phyloP scores from a whole-genome alignment of 2,113 vertebrate genomes.

The Eulacestoma nigropectus region DNA sequence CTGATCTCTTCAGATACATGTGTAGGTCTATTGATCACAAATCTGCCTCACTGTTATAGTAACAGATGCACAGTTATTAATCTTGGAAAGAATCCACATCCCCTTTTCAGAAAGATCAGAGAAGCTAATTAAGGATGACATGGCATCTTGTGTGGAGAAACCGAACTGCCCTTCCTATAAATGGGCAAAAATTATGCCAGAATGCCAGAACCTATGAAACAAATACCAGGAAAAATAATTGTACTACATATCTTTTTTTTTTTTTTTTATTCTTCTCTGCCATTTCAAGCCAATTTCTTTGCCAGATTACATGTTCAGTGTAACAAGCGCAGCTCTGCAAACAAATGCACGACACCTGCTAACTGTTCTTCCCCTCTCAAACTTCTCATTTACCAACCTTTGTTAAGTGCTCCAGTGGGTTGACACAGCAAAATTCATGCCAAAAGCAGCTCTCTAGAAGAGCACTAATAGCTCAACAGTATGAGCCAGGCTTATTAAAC shows the following conservation, averaged over 20 bases:
- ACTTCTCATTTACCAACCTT: slow-evolving; percentile 12
- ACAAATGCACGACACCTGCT: slow-evolving; percentile 7
- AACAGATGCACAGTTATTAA: slow-evolving; percentile 66
- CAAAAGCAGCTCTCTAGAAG: background rate
- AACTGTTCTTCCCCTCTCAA: background rate
- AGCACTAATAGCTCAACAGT: background rate
- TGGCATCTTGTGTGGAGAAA: slow-evolving; percentile 26
- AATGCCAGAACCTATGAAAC: background rate
- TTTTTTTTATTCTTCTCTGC: background rate
- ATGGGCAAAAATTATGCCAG: background rate
- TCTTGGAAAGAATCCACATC: slow-evolving; percentile 44
- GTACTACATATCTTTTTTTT: background rate
- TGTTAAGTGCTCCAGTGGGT: background rate
- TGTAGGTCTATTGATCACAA: slow-evolving; percentile 61
- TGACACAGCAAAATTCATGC: slow-evolving; percentile 7
- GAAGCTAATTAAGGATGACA: slow-evolving; percentile 39
- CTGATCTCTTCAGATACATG: slow-evolving; percentile 50
- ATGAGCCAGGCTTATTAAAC: slow-evolving; percentile 36
- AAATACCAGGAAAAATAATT: background rate
- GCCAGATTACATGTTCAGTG: background rate
- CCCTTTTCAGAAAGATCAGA: slow-evolving; percentile 44
- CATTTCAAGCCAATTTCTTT: background rate
- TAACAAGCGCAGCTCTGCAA: background rate
- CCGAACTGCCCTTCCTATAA: background rate
- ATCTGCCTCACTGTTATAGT: slow-evolving; percentile 29